Evolutionary conservation across 2,113 vertebrate genomes (phyloP).

Genomic region (Callorhinus ursinus): DNA sequence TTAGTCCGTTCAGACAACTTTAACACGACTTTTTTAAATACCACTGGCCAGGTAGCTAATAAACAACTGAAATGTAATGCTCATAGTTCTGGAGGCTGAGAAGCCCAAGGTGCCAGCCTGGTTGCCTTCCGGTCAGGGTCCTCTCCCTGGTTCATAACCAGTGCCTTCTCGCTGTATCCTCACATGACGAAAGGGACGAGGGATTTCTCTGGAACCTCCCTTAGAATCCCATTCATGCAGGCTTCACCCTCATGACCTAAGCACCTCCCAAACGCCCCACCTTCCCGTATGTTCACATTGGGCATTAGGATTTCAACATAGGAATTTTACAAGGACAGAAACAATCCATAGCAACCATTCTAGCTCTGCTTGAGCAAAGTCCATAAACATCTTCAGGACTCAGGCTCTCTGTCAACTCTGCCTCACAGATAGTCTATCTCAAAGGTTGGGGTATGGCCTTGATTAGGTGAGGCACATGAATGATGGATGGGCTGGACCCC

Average conservation of each 20-base stretch:
- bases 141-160: neutral
- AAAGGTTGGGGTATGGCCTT: neutral
- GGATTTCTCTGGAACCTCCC: neutral
- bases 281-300: neutral
- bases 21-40: neutral
- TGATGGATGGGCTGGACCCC: rapidly evolving
- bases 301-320: neutral
- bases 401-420: neutral
- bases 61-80: neutral
- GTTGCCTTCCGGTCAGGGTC: neutral
- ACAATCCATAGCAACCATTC: neutral
- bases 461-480: rapidly evolving
- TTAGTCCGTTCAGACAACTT: neutral
- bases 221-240: neutral
- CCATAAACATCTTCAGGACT: neutral
- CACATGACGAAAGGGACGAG: neutral
- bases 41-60: neutral
- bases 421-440: neutral
- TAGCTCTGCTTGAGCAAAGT: neutral
- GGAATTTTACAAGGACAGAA: neutral
- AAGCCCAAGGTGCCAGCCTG: neutral
- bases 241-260: neutral
- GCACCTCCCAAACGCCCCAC: neutral
- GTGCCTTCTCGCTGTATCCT: neutral
- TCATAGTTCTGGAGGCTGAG: neutral